Evolutionary conservation across 2,888 invertebrate genomes (phyloP), one percentile per base, ranked within the genome.

Genomic region (Pseudococcus longispinus): DNA sequence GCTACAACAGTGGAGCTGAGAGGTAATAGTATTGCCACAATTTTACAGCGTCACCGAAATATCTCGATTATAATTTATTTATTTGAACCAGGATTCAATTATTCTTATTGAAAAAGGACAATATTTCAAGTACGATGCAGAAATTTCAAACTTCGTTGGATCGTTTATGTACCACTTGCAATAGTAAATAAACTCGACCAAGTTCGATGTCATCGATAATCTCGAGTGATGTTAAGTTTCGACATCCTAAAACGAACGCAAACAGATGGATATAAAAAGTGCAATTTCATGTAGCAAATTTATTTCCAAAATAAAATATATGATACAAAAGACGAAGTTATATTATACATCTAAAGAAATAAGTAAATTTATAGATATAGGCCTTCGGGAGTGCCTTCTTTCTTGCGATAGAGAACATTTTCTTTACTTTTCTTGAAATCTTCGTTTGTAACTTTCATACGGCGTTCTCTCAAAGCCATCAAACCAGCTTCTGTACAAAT

Each of bases 381-480:
- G 89, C 99, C 99, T 92, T 99, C 99, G 0, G 99, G 99, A 80
- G 98, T 98, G 89, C 99, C 99, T 92, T 99, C 99, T 91, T 99
- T 99, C 93, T 99, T 99, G 88, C 99, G 94, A 91, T 99, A 99
- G 83, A 99, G 93, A 42, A 99, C 99, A 92, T 98, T 99, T 91
- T 99, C 99, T 91, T 99, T 99, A 0, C 99, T 98, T 91, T 99
- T 99, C 91, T 97, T 97, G 91, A 99, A 99, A 91, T 99, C 99
- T 91, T 99, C 99, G 92, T 98, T 98, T 88, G 98, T 99, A 46
- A 99, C 99, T 91, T 98, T 99, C 99, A 99, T 99, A 89, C 99
- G 94, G 87, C 99, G 94, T 91, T 99, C 99, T 88, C 99, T 93
- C 84, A 99, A 92, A 5, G 99, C 99, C 95, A 99, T 96, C 87